A percentile compares a stretch with the other conserved stretches of the same genome.
phyloP scores from a whole-genome alignment of 1,140 invertebrate species.

The Cyclargus thomasi region DNA sequence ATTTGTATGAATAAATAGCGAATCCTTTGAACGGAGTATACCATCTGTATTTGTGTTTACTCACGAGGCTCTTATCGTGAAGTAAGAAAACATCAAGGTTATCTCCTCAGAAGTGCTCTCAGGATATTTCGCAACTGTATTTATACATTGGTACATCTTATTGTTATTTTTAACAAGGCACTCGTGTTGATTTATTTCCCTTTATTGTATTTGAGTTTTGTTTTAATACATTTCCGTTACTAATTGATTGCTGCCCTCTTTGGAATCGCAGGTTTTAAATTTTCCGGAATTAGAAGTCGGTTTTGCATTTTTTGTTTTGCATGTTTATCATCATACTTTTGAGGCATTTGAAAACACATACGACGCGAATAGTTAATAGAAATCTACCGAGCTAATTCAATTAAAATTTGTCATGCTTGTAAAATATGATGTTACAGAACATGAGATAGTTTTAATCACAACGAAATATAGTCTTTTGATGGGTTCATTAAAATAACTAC shows the following conservation, averaged over 20 bases:
- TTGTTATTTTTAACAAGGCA: slow-evolving; percentile 23
- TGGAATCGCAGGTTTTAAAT: neutral
- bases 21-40: neutral
- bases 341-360: too few species aligned
- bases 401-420: too few species aligned
- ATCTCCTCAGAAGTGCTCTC: slow-evolving; percentile 29
- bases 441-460: too few species aligned
- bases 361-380: too few species aligned
- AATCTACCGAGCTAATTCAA: too few species aligned
- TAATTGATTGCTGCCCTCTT: neutral
- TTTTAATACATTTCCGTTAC: neutral
- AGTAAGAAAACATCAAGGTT: slow-evolving; percentile 35
- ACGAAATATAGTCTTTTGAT: too few species aligned
- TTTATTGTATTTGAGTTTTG: slow-evolving; percentile 3
- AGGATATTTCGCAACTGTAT: slow-evolving; percentile 25
- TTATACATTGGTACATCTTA: slow-evolving; percentile 22
- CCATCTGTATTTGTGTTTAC: slow-evolving; percentile 1
- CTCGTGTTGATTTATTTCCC: slow-evolving; percentile 15
- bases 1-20: slow-evolving; percentile 1
- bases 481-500: too few species aligned
- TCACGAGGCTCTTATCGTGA: slow-evolving; percentile 31
- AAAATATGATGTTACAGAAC: too few species aligned
- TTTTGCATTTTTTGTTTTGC: too few species aligned
- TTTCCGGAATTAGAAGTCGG: too few species aligned
- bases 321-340: too few species aligned